Percentiles rank a stretch among this genome's conserved stretches.
Conservation (phyloP, 2,888 invertebrate species). For the Drosophila cracens region DNA sequence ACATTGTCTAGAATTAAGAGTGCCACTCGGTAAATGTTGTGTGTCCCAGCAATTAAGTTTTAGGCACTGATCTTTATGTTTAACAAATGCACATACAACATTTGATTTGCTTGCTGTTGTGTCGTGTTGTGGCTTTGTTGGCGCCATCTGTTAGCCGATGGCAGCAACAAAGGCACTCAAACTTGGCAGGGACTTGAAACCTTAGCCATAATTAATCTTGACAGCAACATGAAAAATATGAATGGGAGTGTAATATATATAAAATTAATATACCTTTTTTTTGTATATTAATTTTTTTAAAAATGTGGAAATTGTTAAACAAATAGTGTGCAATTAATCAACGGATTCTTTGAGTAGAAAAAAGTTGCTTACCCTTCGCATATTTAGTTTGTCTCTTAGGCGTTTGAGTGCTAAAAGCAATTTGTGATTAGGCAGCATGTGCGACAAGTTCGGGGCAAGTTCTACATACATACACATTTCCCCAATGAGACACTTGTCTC, state of each 20-base stretch:
- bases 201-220: neutral
- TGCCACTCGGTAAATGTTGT: constrained; percentile 37
- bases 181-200: neutral
- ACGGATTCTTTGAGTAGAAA: constrained; percentile 1
- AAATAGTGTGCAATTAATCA: constrained; percentile 52
- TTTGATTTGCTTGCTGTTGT: neutral
- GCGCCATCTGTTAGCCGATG: constrained; percentile 25
- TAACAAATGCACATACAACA: neutral
- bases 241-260: neutral
- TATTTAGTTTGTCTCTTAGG: neutral
- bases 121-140: neutral
- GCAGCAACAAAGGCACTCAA: neutral
- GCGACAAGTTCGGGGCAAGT: constrained; percentile 55
- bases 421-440: constrained; percentile 73
- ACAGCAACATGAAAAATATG: neutral
- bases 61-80: neutral
- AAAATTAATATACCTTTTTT: neutral
- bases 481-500: constrained; percentile 29
- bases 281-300: neutral
- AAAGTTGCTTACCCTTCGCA: constrained; percentile 13
- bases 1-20: constrained; percentile 18
- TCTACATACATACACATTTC: neutral
- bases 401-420: constrained; percentile 66
- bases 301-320: neutral
- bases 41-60: constrained; percentile 36